phyloP scores from a whole-genome alignment of 2,888 invertebrate genomes.

The Gonocerus acuteangulatus region DNA sequence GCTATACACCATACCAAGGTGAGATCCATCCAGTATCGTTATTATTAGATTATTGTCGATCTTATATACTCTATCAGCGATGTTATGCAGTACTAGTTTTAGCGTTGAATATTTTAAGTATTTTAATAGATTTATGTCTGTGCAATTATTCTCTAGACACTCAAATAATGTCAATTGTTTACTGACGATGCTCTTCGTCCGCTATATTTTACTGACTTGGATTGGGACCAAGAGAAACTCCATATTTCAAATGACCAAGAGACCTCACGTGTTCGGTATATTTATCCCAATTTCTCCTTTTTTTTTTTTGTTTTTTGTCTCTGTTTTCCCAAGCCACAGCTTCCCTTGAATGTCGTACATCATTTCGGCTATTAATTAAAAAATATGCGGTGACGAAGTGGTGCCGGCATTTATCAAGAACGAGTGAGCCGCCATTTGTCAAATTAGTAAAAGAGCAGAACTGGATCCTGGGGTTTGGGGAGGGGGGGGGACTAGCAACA shows the following conservation, averaged over 20 bases:
- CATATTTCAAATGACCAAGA: conserved; percentile 16
- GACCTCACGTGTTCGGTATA: conserved; percentile 10
- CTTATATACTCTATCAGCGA: too few relatives aligned
- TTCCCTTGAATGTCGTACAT: conserved; percentile 17
- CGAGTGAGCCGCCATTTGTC: conserved; percentile 16
- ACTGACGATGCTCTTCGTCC: neutral
- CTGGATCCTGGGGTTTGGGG: conserved; percentile 1
- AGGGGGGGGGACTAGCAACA: neutral
- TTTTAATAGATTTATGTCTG: too few relatives aligned
- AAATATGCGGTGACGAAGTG: conserved; percentile 24
- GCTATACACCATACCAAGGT: too few relatives aligned
- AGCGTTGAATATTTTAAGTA: too few relatives aligned
- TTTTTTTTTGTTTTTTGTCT: neutral
- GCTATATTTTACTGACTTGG: conserved; percentile 15
- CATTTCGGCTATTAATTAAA: conserved; percentile 24
- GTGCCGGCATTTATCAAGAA: conserved; percentile 15
- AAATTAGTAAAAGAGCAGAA: conserved; percentile 7
- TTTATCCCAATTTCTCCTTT: neutral
- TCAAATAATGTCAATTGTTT: conserved; percentile 17
- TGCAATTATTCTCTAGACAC: too few relatives aligned
- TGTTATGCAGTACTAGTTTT: too few relatives aligned
- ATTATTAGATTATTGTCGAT: too few relatives aligned
- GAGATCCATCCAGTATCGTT: too few relatives aligned
- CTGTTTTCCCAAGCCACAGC: neutral
- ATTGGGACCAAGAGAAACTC: conserved; percentile 16